phyloP scores from a whole-genome alignment of 2,113 vertebrate genomes.

The Zonotrichia leucophrys region DNA sequence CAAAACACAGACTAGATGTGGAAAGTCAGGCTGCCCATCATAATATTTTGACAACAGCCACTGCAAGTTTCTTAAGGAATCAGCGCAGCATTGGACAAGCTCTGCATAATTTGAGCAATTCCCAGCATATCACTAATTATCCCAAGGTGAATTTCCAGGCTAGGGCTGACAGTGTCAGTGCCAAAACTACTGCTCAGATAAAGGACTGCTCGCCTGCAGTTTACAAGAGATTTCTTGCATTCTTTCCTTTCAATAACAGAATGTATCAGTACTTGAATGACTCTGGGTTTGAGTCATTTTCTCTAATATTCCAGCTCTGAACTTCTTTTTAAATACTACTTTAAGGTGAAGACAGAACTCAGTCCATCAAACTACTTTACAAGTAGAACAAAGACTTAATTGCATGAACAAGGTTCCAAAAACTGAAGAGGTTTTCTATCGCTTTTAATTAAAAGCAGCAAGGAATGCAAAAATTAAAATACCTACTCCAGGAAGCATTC shows the following conservation, averaged over 20 bases:
- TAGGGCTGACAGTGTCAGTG: background rate
- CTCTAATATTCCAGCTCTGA: background rate
- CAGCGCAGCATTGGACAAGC: background rate
- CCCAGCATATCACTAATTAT: background rate
- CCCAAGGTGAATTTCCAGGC: background rate
- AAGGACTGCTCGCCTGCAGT: background rate
- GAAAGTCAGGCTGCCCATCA: background rate
- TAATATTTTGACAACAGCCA: background rate
- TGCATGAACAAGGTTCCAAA: background rate
- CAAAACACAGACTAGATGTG: background rate
- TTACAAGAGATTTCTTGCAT: background rate
- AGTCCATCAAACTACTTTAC: background rate
- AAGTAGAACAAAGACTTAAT: background rate
- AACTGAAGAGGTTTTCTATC: background rate
- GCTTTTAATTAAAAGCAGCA: slow-evolving; percentile 17
- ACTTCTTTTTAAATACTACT: background rate
- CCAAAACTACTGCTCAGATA: background rate
- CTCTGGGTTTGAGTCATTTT: background rate
- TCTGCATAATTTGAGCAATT: background rate
- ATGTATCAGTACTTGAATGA: background rate
- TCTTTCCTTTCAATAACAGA: background rate
- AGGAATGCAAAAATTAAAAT: slow-evolving; percentile 21
- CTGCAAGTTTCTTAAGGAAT: background rate
- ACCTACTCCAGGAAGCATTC: slow-evolving; percentile 2
- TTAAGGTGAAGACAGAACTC: background rate